These are phyloP conservation scores for Scomberomorus guttatus DNA, from an alignment of 2,797 vertebrate species.

Conservation along the genomic window DNA sequence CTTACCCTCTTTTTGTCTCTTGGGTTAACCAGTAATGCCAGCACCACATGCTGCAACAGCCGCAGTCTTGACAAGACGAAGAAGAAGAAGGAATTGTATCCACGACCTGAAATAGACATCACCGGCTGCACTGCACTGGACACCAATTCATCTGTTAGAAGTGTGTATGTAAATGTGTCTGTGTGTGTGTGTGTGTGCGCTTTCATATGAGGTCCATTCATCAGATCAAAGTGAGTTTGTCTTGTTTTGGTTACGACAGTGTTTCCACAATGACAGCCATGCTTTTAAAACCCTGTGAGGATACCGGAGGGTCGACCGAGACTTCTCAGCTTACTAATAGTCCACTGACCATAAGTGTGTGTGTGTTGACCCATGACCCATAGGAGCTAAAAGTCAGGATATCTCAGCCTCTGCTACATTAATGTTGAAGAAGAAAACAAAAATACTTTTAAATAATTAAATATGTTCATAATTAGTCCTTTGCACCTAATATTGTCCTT, in stretches of 20 bases:
- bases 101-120: slow-evolving; percentile 53
- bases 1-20: background rate
- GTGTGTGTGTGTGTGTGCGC: slow-evolving; percentile 32
- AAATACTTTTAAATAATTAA: background rate
- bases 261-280: slow-evolving; percentile 26
- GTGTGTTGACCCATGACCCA: too few relatives aligned
- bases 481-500: background rate
- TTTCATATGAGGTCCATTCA: slow-evolving; percentile 17
- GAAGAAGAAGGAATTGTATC: slow-evolving; percentile 47
- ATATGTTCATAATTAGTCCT: background rate
- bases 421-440: background rate
- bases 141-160: slow-evolving; percentile 48
- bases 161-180: slow-evolving; percentile 32
- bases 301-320: background rate
- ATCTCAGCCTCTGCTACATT: too few relatives aligned
- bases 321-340: slow-evolving; percentile 1
- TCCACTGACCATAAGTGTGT: background rate
- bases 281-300: slow-evolving; percentile 27
- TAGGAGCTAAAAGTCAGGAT: too few relatives aligned
- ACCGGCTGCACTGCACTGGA: slow-evolving; percentile 7
- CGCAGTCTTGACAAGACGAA: slow-evolving; percentile 46
- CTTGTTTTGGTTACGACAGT: slow-evolving; percentile 15
- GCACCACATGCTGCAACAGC: slow-evolving; percentile 69
- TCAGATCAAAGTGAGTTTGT: slow-evolving; percentile 20
- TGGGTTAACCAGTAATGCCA: slow-evolving; percentile 37